Evolutionary conservation across 2,888 invertebrate genomes (phyloP).

Genomic region (Hydraecia micacea): DNA sequence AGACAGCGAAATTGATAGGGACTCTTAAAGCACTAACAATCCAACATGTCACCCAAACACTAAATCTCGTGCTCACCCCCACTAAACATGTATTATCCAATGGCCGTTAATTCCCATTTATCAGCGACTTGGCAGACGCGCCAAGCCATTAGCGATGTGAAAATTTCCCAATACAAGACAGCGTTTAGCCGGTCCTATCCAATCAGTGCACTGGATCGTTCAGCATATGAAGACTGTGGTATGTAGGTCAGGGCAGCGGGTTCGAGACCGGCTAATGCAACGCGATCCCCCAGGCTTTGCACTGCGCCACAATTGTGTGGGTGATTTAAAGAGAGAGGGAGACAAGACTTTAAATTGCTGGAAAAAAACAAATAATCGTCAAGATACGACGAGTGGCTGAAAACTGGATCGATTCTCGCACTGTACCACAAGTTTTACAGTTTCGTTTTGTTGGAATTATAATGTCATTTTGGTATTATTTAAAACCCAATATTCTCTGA

Average conservation of each 20-base stretch:
- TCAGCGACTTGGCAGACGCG: constrained; percentile 32
- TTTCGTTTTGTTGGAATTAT: not conserved
- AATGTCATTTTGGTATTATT: not conserved
- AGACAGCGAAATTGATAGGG: no score
- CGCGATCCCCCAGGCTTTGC: constrained; percentile 64
- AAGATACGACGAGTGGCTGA: not conserved
- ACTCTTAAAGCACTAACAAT: not conserved
- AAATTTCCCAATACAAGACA: constrained; percentile 39
- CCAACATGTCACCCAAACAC: not conserved
- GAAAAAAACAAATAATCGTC: not conserved
- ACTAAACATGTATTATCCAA: constrained; percentile 24
- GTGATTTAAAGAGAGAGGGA: constrained; percentile 22
- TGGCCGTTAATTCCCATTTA: constrained; percentile 26
- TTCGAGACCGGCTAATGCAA: constrained; percentile 66
- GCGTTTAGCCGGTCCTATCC: constrained; percentile 42
- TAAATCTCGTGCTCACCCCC: not conserved
- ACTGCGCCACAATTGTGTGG: constrained; percentile 55
- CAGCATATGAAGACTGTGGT: constrained; percentile 57
- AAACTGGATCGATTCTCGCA: not conserved
- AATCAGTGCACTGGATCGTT: constrained; percentile 58
- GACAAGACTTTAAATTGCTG: not conserved
- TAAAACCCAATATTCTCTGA: no score
- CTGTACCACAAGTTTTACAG: not conserved
- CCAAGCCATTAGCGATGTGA: constrained; percentile 40
- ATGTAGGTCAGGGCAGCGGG: constrained; percentile 65